Percentiles rank a stretch among this genome's conserved stretches.
These are phyloP conservation scores for Thunnus maccoyii DNA, from an alignment of 2,113 vertebrate species.

Conservation along the genomic window DNA sequence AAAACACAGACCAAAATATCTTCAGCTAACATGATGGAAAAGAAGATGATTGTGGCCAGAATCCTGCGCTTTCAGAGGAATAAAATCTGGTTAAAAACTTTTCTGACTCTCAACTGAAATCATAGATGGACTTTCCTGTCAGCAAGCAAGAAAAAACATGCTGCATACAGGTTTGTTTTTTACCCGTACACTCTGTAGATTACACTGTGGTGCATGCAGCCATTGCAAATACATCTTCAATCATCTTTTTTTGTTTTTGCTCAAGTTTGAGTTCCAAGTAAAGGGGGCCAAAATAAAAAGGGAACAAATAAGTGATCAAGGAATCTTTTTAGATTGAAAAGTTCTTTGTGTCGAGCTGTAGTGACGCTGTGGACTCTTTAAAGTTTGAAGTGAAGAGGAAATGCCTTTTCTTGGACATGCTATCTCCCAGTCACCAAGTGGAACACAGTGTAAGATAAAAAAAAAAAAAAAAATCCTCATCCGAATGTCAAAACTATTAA, in stretches of 20 bases:
- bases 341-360: constrained; percentile 69
- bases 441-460: constrained; percentile 72
- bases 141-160: constrained; percentile 13
- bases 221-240: constrained; percentile 40
- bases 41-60: background rate
- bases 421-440: constrained; percentile 61
- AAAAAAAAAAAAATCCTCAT: constrained; percentile 67
- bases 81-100: constrained; percentile 3
- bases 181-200: constrained; percentile 37
- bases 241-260: constrained; percentile 15
- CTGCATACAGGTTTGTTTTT: constrained; percentile 9
- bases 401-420: constrained; percentile 56
- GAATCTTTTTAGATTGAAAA: constrained; percentile 29
- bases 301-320: constrained; percentile 42
- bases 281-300: constrained; percentile 63
- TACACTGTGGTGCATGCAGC: constrained; percentile 73
- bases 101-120: constrained; percentile 19
- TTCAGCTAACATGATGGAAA: background rate
- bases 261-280: constrained; percentile 45
- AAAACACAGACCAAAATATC: constrained; percentile 15
- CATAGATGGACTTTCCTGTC: background rate
- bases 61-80: background rate
- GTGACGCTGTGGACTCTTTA: constrained; percentile 52
- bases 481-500: constrained; percentile 82
- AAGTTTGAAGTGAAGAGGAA: constrained; percentile 54